phyloP scores from a whole-genome alignment of 2,797 vertebrate genomes.

The Rallus crepitans region DNA sequence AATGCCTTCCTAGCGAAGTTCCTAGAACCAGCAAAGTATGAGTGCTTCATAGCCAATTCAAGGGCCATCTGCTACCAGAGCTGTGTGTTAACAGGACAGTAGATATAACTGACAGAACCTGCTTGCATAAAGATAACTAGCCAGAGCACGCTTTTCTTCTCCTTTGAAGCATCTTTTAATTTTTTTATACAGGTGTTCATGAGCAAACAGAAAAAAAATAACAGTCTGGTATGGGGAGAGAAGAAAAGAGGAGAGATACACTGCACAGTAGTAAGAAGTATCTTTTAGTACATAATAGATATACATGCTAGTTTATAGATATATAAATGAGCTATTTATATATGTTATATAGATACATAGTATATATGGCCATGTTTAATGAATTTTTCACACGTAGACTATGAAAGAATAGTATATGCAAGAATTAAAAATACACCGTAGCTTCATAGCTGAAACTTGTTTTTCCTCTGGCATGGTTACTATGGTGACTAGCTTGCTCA shows the following conservation, averaged over 20 bases:
- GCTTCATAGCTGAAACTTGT: slow-evolving; percentile 7
- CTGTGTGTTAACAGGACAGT: background rate
- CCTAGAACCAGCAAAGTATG: background rate
- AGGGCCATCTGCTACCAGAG: background rate
- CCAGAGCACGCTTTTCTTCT: background rate
- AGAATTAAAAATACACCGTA: slow-evolving; percentile 28
- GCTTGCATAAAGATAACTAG: background rate
- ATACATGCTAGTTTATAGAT: too few relatives aligned
- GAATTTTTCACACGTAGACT: background rate
- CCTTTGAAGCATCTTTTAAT: background rate
- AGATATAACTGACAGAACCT: background rate
- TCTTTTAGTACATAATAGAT: background rate
- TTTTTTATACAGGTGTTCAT: slow-evolving; percentile 14
- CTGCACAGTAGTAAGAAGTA: slow-evolving; percentile 4
- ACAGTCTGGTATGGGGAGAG: background rate
- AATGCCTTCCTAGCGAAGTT: background rate
- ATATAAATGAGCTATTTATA: too few relatives aligned
- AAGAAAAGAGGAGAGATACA: background rate
- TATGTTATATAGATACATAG: too few relatives aligned
- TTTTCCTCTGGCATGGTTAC: slow-evolving; percentile 11
- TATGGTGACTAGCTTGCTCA: slow-evolving; percentile 22
- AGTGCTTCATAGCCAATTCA: background rate
- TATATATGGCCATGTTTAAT: background rate
- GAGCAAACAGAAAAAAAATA: slow-evolving; percentile 11
- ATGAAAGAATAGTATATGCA: background rate